A percentile compares a stretch with the other conserved stretches of the same genome.
Evolutionary conservation across 1,140 invertebrate genomes (phyloP).

Genomic region (Lordiphosa stackelbergi): DNA sequence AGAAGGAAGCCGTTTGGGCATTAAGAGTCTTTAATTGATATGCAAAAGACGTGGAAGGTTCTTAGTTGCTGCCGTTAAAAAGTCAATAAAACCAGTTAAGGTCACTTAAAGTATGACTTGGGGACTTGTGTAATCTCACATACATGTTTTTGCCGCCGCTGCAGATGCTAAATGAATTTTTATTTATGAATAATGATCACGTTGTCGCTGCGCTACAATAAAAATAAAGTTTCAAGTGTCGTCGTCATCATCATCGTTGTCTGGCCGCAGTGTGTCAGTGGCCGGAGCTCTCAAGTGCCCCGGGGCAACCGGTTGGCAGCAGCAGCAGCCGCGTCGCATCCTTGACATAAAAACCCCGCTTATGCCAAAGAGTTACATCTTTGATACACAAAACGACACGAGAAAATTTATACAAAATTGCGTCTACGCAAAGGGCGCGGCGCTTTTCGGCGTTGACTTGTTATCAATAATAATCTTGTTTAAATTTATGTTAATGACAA

Average conservation of each 20-base stretch:
- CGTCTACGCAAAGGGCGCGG: constrained; percentile 55
- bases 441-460: constrained; percentile 3
- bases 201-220: constrained; percentile 62
- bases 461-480: constrained; percentile 49
- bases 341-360: constrained; percentile 74
- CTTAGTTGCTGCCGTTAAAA: constrained; percentile 49
- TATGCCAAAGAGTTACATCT: constrained; percentile 60
- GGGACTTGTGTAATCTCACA: constrained; percentile 59
- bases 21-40: constrained; percentile 27
- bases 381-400: constrained; percentile 28
- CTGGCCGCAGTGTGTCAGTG: constrained; percentile 68
- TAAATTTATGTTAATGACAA: constrained; percentile 54
- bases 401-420: constrained; percentile 62
- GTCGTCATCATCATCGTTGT: constrained; percentile 16
- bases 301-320: constrained; percentile 67
- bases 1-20: constrained; percentile 28
- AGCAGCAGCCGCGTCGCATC: constrained; percentile 31
- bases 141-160: constrained; percentile 44
- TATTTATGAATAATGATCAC: constrained; percentile 74
- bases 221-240: constrained; percentile 73
- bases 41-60: constrained; percentile 63
- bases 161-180: constrained; percentile 70
- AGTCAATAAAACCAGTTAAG: constrained; percentile 75
- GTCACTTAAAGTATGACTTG: constrained; percentile 28
- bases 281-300: constrained; percentile 44